phyloP scores from a whole-genome alignment of 2,797 vertebrate species.

The Threskiornis aethiopicus region DNA sequence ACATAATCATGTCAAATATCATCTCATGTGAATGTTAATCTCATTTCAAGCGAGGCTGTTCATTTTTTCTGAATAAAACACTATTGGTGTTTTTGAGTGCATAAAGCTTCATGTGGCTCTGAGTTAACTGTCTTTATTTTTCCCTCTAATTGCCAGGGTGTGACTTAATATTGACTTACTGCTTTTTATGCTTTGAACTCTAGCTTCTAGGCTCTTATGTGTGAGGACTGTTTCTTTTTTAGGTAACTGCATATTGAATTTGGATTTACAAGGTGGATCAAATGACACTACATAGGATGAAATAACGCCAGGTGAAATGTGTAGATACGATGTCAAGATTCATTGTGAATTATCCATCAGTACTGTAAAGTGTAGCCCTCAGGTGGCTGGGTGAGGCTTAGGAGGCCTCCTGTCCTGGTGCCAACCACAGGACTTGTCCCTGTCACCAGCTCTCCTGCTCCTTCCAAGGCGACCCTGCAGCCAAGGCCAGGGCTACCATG shows the following conservation, averaged over 20 bases:
- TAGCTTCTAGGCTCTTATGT: not conserved
- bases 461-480: not conserved
- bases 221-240: not conserved
- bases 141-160: not conserved
- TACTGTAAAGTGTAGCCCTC: not conserved
- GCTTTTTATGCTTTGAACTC: not conserved
- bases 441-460: not conserved
- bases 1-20: not conserved
- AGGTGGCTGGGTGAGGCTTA: not conserved
- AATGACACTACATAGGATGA: not conserved
- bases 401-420: not conserved
- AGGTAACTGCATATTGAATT: not conserved
- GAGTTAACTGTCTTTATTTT: not conserved
- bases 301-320: not conserved
- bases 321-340: not conserved
- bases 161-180: not conserved
- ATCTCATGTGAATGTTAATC: not conserved
- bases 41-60: not conserved
- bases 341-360: not conserved
- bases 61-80: slow-evolving; percentile 39
- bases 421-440: not conserved
- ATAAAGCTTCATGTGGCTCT: not conserved
- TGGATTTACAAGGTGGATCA: not conserved
- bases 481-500: not conserved
- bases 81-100: not conserved